These are phyloP conservation scores for Polypterus senegalus DNA, from an alignment of 2,113 vertebrate species.

Conservation along the genomic window DNA sequence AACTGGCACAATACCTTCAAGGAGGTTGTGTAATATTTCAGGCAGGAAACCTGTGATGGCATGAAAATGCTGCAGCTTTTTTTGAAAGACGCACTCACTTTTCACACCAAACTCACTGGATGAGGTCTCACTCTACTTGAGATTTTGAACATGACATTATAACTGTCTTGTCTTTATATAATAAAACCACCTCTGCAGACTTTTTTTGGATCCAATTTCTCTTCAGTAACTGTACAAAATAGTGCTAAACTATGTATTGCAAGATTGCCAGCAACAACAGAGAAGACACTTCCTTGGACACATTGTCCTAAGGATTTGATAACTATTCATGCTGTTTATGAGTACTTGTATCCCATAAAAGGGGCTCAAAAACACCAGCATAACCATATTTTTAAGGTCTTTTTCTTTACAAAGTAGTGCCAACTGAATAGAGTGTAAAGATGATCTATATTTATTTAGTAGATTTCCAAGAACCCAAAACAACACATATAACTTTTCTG, in stretches of 20 bases:
- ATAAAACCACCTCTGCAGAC: conserved; percentile 6
- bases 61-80: conserved; percentile 5
- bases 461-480: conserved; percentile 22
- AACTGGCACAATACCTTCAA: conserved; percentile 21
- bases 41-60: conserved; percentile 1
- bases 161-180: conserved; percentile 13
- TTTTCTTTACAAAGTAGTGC: conserved; percentile 16
- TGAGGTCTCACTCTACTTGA: neutral
- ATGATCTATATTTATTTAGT: conserved; percentile 16
- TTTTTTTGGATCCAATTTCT: conserved; percentile 8
- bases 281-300: conserved; percentile 14
- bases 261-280: conserved; percentile 23
- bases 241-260: conserved; percentile 17
- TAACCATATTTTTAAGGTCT: conserved; percentile 16
- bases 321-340: conserved; percentile 18
- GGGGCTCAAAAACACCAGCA: conserved; percentile 13
- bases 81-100: conserved; percentile 6
- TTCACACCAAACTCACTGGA: conserved; percentile 6
- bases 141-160: conserved; percentile 18
- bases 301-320: conserved; percentile 15
- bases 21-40: conserved; percentile 12
- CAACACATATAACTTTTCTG: conserved; percentile 19
- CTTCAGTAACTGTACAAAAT: conserved; percentile 9
- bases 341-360: conserved; percentile 18
- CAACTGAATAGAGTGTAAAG: conserved; percentile 18